Percentiles rank a stretch among this genome's conserved stretches.
Evolutionary conservation across 2,888 invertebrate species (phyloP).

Genomic region (Zaprionus bogoriensis): DNA sequence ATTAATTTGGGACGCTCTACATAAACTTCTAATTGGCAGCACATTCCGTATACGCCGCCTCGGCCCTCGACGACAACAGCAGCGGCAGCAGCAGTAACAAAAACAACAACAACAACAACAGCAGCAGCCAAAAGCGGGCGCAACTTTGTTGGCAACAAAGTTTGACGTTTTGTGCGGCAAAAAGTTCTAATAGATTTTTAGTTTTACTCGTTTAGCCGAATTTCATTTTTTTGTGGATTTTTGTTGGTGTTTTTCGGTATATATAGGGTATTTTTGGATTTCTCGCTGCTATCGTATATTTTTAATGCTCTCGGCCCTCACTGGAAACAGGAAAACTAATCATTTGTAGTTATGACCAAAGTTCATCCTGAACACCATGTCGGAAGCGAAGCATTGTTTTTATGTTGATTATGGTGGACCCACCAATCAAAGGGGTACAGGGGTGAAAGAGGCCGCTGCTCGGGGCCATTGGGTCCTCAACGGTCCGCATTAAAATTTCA

Average conservation of each 20-base stretch:
- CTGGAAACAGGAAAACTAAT: slow-evolving; percentile 47
- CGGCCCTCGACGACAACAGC: slow-evolving; percentile 26
- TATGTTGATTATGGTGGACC: slow-evolving; percentile 7
- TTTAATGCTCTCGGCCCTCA: background rate
- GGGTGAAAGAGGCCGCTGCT: background rate
- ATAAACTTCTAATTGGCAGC: slow-evolving; percentile 76
- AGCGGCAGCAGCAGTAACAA: slow-evolving; percentile 17
- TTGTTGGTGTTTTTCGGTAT: slow-evolving; percentile 7
- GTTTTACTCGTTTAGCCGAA: slow-evolving; percentile 60
- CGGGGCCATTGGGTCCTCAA: background rate
- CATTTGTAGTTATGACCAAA: slow-evolving; percentile 63
- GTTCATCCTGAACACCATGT: slow-evolving; percentile 40
- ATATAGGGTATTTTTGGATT: background rate
- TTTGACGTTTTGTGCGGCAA: slow-evolving; percentile 47
- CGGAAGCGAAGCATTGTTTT: slow-evolving; percentile 40
- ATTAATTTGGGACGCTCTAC: slow-evolving; percentile 63
- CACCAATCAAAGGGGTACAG: too few species aligned
- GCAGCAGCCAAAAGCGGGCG: slow-evolving; percentile 9
- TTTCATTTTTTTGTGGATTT: slow-evolving; percentile 38
- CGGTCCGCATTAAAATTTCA: background rate
- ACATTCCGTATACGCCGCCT: slow-evolving; percentile 60
- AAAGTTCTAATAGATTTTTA: slow-evolving; percentile 77
- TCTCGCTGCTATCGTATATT: background rate
- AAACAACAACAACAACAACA: background rate
- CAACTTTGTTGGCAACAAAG: slow-evolving; percentile 43